Percentiles rank a stretch among this genome's conserved stretches.
Evolutionary conservation across 1,140 invertebrate genomes (phyloP).

Genomic region (Pantala flavescens): DNA sequence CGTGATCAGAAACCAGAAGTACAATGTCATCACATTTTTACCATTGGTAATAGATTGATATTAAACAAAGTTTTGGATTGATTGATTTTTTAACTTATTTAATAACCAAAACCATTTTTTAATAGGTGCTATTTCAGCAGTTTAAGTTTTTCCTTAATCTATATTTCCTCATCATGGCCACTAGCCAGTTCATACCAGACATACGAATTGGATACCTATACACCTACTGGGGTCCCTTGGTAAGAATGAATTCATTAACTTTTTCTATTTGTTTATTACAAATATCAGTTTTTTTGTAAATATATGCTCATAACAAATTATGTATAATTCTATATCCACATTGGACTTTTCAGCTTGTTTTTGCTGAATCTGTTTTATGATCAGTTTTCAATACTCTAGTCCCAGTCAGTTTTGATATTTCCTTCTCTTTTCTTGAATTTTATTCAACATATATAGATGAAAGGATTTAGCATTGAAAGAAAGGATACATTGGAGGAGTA

Average conservation of each 20-base stretch:
- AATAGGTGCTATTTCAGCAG: slow-evolving; percentile 86
- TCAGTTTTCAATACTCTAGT: too few relatives aligned
- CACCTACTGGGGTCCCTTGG: slow-evolving; percentile 96
- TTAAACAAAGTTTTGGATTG: slow-evolving; percentile 15
- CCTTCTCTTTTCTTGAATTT: too few relatives aligned
- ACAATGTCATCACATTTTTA: slow-evolving; percentile 95
- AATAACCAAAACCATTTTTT: slow-evolving; percentile 11
- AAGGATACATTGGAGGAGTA: too few relatives aligned
- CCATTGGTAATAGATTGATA: slow-evolving; percentile 60
- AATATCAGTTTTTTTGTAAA: slow-evolving; percentile 14
- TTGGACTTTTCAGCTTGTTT: neutral
- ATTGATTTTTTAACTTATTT: slow-evolving; percentile 5
- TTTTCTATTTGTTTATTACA: slow-evolving; percentile 6
- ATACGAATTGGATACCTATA: slow-evolving; percentile 95
- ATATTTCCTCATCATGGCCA: slow-evolving; percentile 96
- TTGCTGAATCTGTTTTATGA: too few relatives aligned
- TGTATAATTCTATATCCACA: neutral
- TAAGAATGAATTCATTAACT: slow-evolving; percentile 33
- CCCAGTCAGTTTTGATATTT: too few relatives aligned
- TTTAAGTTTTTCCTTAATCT: slow-evolving; percentile 99
- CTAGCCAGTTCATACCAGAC: slow-evolving; percentile 94
- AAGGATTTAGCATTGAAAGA: too few relatives aligned
- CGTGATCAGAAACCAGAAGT: slow-evolving; percentile 98
- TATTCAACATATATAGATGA: too few relatives aligned
- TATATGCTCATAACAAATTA: neutral